Evolutionary conservation across 35 echinoderm and acorn worm species (phyloP).

Genomic region (Nesometra sesokonis): DNA sequence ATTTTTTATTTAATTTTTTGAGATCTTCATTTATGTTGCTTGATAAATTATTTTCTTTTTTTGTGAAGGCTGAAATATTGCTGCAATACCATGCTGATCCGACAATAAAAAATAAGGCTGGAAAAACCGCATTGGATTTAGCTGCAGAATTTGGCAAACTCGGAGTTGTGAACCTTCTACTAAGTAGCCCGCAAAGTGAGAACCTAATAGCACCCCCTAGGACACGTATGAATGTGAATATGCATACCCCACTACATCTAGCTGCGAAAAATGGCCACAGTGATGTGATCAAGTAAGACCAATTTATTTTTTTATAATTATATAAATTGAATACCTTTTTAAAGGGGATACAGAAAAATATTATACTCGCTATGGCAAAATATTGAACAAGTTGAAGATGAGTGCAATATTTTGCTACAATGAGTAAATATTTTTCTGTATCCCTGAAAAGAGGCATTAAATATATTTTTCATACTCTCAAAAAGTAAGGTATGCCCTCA

Average conservation of each 20-base stretch:
- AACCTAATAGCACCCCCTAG: constrained; percentile 25
- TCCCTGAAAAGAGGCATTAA: too few species aligned
- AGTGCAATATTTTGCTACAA: too few species aligned
- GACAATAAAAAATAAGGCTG: constrained; percentile 52
- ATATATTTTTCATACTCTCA: too few species aligned
- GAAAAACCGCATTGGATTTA: constrained; percentile 80
- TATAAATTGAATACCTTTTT: too few species aligned
- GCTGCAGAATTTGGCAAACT: constrained; percentile 77
- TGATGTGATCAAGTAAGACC: constrained; percentile 70
- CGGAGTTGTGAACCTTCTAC: constrained; percentile 50
- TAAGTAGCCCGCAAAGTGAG: constrained; percentile 39
- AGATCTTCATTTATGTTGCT: too few species aligned
- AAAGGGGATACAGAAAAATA: too few species aligned
- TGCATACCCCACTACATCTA: constrained; percentile 82
- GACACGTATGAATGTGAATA: constrained; percentile 26
- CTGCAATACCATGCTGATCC: constrained; percentile 70
- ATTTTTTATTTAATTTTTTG: too few species aligned
- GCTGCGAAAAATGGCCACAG: constrained; percentile 96
- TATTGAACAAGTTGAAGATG: too few species aligned
- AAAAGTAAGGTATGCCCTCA: too few species aligned
- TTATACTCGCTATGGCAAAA: too few species aligned
- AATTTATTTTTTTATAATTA: background rate
- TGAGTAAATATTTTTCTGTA: too few species aligned
- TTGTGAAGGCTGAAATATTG: constrained; percentile 47
- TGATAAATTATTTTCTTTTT: background rate